Evolutionary conservation across 2,888 invertebrate species (phyloP).

Genomic region (Platycnemis pennipes): DNA sequence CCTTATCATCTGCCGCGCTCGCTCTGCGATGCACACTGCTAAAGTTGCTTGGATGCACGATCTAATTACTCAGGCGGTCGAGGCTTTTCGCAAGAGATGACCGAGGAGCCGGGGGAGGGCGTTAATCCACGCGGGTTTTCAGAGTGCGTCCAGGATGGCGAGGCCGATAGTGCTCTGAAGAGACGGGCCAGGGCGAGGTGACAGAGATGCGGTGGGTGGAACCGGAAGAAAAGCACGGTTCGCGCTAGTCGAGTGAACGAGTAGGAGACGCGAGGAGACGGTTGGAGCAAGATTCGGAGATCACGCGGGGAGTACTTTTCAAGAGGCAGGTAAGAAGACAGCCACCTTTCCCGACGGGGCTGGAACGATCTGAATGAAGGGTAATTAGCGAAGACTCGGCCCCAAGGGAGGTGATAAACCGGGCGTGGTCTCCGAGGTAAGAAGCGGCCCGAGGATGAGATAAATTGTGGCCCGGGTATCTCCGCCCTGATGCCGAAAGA

Average conservation of each 20-base stretch:
- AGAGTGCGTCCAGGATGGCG: neutral
- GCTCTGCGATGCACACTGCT: neutral
- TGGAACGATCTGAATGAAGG: neutral
- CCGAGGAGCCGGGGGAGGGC: neutral
- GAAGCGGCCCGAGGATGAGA: neutral
- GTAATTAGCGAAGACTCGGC: neutral
- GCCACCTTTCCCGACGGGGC: neutral
- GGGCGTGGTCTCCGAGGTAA: neutral
- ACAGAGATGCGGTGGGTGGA: neutral
- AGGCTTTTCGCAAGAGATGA: neutral
- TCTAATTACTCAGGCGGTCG: constrained; percentile 53
- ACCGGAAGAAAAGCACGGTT: neutral
- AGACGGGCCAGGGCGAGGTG: neutral
- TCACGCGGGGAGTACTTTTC: neutral
- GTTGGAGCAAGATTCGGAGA: neutral
- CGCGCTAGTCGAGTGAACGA: neutral
- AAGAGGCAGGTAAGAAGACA: neutral
- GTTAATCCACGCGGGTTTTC: neutral
- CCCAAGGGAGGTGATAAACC: constrained; percentile 8
- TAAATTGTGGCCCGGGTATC: neutral
- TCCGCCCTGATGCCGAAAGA: neutral
- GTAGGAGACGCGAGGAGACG: neutral
- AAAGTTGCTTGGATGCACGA: constrained; percentile 12
- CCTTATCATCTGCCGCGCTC: too few species aligned
- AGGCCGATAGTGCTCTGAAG: neutral